Evolutionary conservation across 2,797 vertebrate species (phyloP), one percentile per base, ranked within the genome.

Genomic region (Mastacembelus armatus): DNA sequence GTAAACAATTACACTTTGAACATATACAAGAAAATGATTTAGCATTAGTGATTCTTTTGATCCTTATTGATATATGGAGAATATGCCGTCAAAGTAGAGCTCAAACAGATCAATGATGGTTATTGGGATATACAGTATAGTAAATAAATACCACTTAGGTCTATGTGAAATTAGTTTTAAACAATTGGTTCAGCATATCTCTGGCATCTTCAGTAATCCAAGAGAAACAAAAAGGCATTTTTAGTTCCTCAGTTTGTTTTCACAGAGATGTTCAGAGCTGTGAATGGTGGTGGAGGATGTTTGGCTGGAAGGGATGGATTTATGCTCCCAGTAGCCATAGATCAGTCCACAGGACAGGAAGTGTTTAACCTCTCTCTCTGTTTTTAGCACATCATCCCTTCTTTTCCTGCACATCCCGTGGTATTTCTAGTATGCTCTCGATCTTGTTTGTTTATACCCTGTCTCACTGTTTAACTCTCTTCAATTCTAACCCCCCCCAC

Each of bases 261-360:
- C 15, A 54, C 47, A 47, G 63, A 52, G 15, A 49, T 39, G 56
- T 54, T 51, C 49, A 43, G 18, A 51, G 56, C 60, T 72, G 47
- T 66, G 63, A 71, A 69, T 39, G 74, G 55, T 1, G 1, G 16
- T 8, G 6, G 60, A 67, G 66, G 66, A 81, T 81, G 69, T 80
- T 78, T 56, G 71, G 62, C 52, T 33, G 54, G 66, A 61, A 50
- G 32, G 43, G 74, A 77, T 66, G 38, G 75, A 86, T 86, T 83
- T 78, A 84, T 76, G 33, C 32, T 59, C 40, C 22, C 36, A 54
- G 33, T 59, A 65, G 75, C 69, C 43, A 52, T 54, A 78, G 58
- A 75, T 78, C 73, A 84, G 57, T 74, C 52, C 67, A 67, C 65
- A 52, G 49, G 35, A 62, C 73, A 85, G 71, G 83, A 88, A 73